A percentile compares a stretch with the other conserved stretches of the same genome.
Conservation (phyloP, 2,113 vertebrate genomes). For the Regulus satrapa region DNA sequence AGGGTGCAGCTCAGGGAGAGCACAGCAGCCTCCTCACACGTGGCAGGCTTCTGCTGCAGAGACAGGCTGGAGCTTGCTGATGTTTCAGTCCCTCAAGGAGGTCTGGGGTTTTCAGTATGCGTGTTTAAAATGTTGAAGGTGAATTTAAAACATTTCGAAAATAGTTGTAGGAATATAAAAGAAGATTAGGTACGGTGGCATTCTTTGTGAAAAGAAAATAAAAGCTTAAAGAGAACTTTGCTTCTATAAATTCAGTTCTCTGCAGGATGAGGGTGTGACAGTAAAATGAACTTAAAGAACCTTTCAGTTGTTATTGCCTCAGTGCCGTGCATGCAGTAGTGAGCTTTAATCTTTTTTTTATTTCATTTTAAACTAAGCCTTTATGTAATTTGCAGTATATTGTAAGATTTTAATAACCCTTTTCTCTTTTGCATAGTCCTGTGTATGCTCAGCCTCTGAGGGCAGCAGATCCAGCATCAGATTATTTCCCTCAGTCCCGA, state of each 20-base stretch:
- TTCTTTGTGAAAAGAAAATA: neutral
- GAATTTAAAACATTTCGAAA: neutral
- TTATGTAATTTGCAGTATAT: neutral
- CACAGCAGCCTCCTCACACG: neutral
- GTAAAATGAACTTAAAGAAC: neutral
- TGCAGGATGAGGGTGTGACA: neutral
- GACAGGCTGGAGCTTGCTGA: neutral
- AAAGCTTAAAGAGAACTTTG: neutral
- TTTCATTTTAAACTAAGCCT: neutral
- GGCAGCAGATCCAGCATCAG: neutral
- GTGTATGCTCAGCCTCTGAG: neutral
- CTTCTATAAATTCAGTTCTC: neutral
- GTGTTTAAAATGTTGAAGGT: neutral
- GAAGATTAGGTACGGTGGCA: neutral
- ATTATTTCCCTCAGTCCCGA: neutral
- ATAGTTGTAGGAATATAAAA: neutral
- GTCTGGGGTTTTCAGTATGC: neutral
- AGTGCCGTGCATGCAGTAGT: neutral
- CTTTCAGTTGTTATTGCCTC: neutral
- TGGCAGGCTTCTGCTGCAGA: neutral
- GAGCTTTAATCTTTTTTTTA: neutral
- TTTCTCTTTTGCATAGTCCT: neutral
- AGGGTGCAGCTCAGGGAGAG: neutral
- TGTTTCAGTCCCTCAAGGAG: neutral
- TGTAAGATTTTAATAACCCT: neutral